phyloP scores from a whole-genome alignment of 2,113 vertebrate species.

The Scomber japonicus region DNA sequence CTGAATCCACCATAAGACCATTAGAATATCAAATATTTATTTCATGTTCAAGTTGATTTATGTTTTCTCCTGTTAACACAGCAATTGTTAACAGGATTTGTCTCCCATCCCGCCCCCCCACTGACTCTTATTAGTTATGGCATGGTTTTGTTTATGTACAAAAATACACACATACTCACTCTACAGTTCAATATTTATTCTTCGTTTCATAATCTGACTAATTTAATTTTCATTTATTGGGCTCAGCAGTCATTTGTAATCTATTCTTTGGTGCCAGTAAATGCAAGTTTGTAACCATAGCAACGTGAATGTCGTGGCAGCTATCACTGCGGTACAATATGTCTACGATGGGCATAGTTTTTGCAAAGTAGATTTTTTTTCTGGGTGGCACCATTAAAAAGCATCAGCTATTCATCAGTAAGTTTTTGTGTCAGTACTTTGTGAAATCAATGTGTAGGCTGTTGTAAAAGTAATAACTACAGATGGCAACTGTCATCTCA shows the following conservation, averaged over 20 bases:
- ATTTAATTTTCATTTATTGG: too few species aligned
- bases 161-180: too few species aligned
- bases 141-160: too few species aligned
- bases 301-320: too few species aligned
- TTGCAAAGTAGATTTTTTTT: not conserved
- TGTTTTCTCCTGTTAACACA: not conserved
- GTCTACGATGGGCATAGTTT: not conserved
- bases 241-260: too few species aligned
- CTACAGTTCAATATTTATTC: too few species aligned
- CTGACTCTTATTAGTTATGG: too few species aligned
- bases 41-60: fast-evolving
- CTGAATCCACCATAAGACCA: not conserved
- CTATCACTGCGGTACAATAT: too few species aligned
- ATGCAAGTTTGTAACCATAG: too few species aligned
- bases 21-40: not conserved
- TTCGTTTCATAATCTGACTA: too few species aligned
- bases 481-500: constrained; percentile 68
- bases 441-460: constrained; percentile 55
- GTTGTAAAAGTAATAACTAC: constrained; percentile 68
- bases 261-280: too few species aligned
- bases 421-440: constrained; percentile 52
- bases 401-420: constrained; percentile 31
- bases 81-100: not conserved
- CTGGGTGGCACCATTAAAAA: constrained; percentile 23
- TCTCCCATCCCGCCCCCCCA: not conserved